A percentile compares a stretch with the other conserved stretches of the same genome.
Conservation (phyloP, 64 coral and sea anemone genomes). For the Montipora foliosa region DNA sequence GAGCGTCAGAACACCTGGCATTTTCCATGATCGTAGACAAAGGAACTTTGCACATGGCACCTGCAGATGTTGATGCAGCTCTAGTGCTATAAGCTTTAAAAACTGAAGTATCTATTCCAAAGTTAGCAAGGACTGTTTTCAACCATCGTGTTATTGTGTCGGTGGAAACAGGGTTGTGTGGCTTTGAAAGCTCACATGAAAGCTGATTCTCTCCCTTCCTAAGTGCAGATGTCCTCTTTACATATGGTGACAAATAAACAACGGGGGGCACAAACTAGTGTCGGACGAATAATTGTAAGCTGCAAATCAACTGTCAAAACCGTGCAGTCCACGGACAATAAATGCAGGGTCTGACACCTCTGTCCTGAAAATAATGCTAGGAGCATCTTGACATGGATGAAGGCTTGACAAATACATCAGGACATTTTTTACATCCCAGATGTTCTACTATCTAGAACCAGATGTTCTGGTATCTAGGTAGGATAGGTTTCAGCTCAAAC, state of each 20-base stretch:
- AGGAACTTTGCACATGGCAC: constrained; percentile 49
- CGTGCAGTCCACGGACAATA: not conserved
- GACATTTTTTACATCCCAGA: constrained; percentile 61
- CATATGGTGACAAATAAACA: constrained; percentile 38
- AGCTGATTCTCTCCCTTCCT: constrained; percentile 32
- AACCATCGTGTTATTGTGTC: not conserved
- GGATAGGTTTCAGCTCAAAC: constrained; percentile 56
- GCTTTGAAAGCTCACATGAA: constrained; percentile 54
- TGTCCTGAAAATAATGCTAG: constrained; percentile 22
- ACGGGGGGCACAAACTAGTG: constrained; percentile 7
- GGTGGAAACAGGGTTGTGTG: not conserved
- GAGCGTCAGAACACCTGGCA: no score
- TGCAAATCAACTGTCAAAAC: not conserved
- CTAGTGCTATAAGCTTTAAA: constrained; percentile 71
- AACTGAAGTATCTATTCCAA: no score
- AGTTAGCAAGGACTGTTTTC: not conserved
- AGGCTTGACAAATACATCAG: constrained; percentile 8
- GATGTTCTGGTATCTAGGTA: constrained; percentile 51
- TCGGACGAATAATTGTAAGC: not conserved
- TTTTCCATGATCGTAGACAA: no score
- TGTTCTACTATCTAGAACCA: not conserved
- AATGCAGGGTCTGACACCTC: constrained; percentile 42
- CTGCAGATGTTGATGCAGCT: constrained; percentile 65
- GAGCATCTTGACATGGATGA: not conserved
- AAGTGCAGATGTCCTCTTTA: constrained; percentile 44